phyloP scores from a whole-genome alignment of 2,797 vertebrate species.

The Channa striata region DNA sequence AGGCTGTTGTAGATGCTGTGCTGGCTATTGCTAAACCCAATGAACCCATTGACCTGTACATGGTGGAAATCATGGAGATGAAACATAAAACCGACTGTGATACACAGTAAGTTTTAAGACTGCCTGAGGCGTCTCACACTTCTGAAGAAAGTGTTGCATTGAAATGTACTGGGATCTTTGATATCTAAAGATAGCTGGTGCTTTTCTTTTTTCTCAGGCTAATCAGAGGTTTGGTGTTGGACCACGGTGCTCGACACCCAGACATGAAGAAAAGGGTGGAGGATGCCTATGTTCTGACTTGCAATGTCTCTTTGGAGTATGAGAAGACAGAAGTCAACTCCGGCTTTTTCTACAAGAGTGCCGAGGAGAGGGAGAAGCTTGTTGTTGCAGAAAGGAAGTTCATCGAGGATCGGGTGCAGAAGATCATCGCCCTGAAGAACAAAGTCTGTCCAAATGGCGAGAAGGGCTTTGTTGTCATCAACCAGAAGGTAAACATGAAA shows the following conservation, averaged over 20 bases:
- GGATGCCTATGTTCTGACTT: conserved; percentile 93
- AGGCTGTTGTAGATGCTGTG: conserved; percentile 97
- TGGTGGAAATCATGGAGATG: conserved; percentile 99
- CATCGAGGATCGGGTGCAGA: conserved; percentile 95
- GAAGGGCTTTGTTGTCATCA: conserved; percentile 96
- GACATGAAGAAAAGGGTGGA: conserved; percentile 99
- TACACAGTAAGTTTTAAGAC: conserved; percentile 88
- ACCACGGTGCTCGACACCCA: conserved; percentile 96
- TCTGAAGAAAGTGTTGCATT: too few species aligned
- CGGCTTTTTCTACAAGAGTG: conserved; percentile 99
- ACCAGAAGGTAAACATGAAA: conserved; percentile 91
- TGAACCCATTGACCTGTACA: conserved; percentile 94
- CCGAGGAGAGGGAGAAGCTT: conserved; percentile 93
- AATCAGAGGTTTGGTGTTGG: conserved; percentile 95
- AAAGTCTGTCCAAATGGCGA: conserved; percentile 88
- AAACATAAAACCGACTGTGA: conserved; percentile 97
- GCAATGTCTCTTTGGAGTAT: conserved; percentile 96
- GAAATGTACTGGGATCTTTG: too few species aligned
- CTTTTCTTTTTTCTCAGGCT: conserved; percentile 79
- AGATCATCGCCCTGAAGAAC: conserved; percentile 94
- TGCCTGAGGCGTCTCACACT: not conserved
- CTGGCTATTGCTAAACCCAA: conserved; percentile 89
- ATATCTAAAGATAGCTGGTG: not conserved
- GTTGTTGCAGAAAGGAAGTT: conserved; percentile 97
- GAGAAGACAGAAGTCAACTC: conserved; percentile 99